Base-by-base conservation (phyloP, 2,113 vertebrate genomes). In the Labrus mixtus region DNA sequence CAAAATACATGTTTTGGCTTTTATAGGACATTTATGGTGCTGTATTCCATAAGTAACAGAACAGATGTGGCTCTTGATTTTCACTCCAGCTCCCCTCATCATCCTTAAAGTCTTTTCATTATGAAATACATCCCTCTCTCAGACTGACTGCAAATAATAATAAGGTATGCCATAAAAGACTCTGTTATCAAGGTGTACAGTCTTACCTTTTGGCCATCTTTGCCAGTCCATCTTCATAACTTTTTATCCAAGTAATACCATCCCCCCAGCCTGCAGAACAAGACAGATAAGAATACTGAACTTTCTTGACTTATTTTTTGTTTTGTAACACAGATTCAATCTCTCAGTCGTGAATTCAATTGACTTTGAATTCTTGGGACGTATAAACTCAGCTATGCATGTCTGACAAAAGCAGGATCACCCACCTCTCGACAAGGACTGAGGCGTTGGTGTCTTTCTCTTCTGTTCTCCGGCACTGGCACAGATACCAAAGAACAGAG, bases 211-310 rank as follows among this genome's bases (percentile, higher is more conserved):
- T 86, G 33, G 78, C 88, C 20, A 92, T 93, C 81, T 94, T 92
- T 54, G 87, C 83, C 72, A 97, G 93, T 9, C 92, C 97, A 60
- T 95, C 95, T 78, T 96, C 95, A 23, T 96, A 97, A 37, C 90
- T 96, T 85, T 95, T 86, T 13, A 94, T 93, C 96, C 97, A 98
- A 0, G 48, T 90, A 60, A 97, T 96, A 29, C 90, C 88, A 80
- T 94, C 84, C 20, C 96, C 96, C 96, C 96, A 98, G 13, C 96
- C 96, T 98, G 74, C 55, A 91, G 89, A 41, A 20, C 37, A 25
- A 19, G 45, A 51, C 62, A 67, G 17, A 0, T 13, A 57, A 57
- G 9, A 50, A 33, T 16, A 17, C 8, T 23, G 20, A 23, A 45
- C 43, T 45, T 45, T 45, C 10, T 45, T 1, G 10, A 19, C 19